Percentiles rank a stretch among this genome's conserved stretches.
Evolutionary conservation across 2,113 vertebrate species (phyloP).

Genomic region (Anser cygnoides): DNA sequence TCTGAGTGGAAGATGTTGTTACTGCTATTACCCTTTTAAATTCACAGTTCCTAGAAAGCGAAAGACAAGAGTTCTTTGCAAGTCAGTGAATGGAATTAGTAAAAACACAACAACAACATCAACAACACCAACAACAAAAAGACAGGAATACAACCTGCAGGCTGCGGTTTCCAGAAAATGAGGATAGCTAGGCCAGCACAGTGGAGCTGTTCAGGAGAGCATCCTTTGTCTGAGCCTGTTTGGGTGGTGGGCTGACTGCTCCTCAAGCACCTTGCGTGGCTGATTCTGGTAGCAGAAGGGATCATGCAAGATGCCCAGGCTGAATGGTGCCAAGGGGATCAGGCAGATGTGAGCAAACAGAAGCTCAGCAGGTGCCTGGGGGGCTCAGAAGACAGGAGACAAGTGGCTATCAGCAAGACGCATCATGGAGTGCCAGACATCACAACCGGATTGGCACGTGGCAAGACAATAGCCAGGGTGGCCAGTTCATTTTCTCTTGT

Average conservation of each 20-base stretch:
- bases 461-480: background rate
- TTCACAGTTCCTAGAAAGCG: background rate
- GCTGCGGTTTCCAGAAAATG: background rate
- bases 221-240: background rate
- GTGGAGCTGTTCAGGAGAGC: background rate
- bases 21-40: background rate
- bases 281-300: background rate
- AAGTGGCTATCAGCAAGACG: conserved; percentile 35
- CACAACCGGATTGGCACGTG: background rate
- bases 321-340: background rate
- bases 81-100: background rate
- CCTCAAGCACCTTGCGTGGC: rapidly evolving
- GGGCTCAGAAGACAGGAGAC: background rate
- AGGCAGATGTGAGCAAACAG: conserved; percentile 48
- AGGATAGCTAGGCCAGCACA: background rate
- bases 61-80: background rate
- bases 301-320: background rate
- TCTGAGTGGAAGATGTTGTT: background rate
- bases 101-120: background rate
- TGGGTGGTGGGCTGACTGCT: background rate
- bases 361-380: background rate
- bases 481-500: background rate
- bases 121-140: background rate
- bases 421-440: conserved; percentile 15
- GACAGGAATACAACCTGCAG: conserved; percentile 44